Base-by-base conservation (phyloP, 2,888 invertebrate genomes). In the Sycophila texana region DNA sequence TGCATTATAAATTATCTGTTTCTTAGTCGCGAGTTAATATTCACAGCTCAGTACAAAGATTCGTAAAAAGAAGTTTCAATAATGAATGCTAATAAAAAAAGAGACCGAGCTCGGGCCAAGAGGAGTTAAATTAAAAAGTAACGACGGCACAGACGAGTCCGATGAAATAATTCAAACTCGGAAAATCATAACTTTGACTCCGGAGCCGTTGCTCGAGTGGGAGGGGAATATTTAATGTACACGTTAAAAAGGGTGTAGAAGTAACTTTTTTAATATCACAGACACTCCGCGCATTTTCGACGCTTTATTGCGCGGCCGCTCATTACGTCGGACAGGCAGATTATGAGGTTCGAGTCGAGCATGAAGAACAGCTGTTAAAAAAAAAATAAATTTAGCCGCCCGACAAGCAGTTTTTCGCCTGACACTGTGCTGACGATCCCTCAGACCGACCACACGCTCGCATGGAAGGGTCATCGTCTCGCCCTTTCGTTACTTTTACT, bases 231-330 rank as follows among this genome's bases (percentile, higher is more conserved):
- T 71, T 77, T 67, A 55, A 78, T 63, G 49, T 49, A 63, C 39
- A 61, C 20, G 68, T 60, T 78, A 68, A 78, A 73, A 55, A 53
- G 61, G 39, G 30, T 55, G 47, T 67, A 73, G 47, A 12, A 68
- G 61, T 58, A 74, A 74, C 61, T 78, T 73, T 77, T 78, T 78
- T 74, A 68, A 73, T 74, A 74, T 74, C 67, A 39, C 60, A 26
- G 58, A 77, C 65, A 39, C 60, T 26, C 12, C 51, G n/a, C 26
- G 53, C 22, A 51, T 49, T 63, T 49, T 26, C 30, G 4, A 20
- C 4, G 26, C 58, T 77, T 77, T 73, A 73, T 77, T 72, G 53
- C 66, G 26, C 51, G 39, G 39, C 53, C 58, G 22, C 18, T 72
- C 66, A 60, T 77, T 66, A 71, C 20, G 16, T 14, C 16, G 58